A percentile compares a stretch with the other conserved stretches of the same genome.
These are phyloP conservation scores for Drosophila flavopinicola DNA, from an alignment of 2,888 invertebrate species.

Conservation along the genomic window DNA sequence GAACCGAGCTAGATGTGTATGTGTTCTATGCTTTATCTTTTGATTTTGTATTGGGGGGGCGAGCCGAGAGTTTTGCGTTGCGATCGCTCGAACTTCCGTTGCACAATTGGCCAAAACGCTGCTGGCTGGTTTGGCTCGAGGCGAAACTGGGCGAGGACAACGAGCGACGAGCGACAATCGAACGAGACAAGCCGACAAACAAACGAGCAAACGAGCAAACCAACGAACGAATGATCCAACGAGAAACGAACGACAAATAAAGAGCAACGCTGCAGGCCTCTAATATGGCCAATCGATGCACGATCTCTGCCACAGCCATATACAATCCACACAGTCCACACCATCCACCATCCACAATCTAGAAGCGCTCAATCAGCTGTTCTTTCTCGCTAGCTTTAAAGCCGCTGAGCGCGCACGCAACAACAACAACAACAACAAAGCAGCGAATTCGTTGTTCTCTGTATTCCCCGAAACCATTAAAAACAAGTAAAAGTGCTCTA, in stretches of 20 bases:
- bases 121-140: constrained; percentile 44
- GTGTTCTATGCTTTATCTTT: too few species aligned
- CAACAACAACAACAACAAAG: too few species aligned
- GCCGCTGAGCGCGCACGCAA: constrained; percentile 30
- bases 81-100: constrained; percentile 75
- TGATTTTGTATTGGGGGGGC: constrained; percentile 3
- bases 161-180: constrained; percentile 21
- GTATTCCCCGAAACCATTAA: too few species aligned
- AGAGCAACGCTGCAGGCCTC: neutral
- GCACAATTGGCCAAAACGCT: constrained; percentile 66
- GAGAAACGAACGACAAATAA: constrained; percentile 1
- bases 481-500: too few species aligned
- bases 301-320: constrained; percentile 16
- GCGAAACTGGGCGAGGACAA: constrained; percentile 49
- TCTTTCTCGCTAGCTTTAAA: constrained; percentile 8
- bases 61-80: constrained; percentile 49
- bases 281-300: constrained; percentile 12
- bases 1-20: too few species aligned
- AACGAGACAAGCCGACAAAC: constrained; percentile 17
- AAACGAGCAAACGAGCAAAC: constrained; percentile 1
- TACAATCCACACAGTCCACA: constrained; percentile 3
- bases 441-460: too few species aligned
- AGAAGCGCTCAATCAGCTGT: constrained; percentile 19
- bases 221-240: constrained; percentile 5
- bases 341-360: constrained; percentile 7